These are phyloP conservation scores for Choloepus hoffmanni DNA, from an alignment of 2,113 vertebrate genomes.

Conservation along the genomic window DNA sequence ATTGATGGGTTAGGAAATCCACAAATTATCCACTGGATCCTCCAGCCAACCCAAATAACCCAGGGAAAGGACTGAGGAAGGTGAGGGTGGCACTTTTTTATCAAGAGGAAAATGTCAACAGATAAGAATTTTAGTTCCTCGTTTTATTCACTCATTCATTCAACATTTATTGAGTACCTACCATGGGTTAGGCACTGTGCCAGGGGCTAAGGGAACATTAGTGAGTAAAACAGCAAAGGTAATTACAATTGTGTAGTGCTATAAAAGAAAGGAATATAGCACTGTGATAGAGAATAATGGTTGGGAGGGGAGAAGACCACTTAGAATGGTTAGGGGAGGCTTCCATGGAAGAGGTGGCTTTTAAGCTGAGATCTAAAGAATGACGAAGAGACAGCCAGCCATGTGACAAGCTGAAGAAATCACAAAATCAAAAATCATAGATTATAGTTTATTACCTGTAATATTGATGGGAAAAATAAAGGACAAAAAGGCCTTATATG, in stretches of 20 bases:
- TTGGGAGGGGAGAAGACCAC: not conserved
- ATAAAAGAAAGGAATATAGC: not conserved
- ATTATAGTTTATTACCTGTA: slow-evolving; percentile 22
- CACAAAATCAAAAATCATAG: not conserved
- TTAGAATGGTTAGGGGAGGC: not conserved
- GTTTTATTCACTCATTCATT: too few species aligned
- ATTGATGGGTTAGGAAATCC: not conserved
- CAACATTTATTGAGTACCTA: too few species aligned
- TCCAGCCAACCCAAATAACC: not conserved
- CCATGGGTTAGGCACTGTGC: too few species aligned
- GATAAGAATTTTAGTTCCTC: too few species aligned
- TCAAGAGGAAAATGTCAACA: not conserved
- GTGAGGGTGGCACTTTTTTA: not conserved
- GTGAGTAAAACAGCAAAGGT: not conserved
- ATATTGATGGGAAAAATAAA: slow-evolving; percentile 32
- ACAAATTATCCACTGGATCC: slow-evolving; percentile 17
- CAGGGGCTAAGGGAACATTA: too few species aligned
- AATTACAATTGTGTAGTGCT: not conserved
- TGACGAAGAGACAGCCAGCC: not conserved
- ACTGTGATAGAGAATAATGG: not conserved
- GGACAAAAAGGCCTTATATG: not conserved
- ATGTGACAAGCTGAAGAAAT: slow-evolving; percentile 35
- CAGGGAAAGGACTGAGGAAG: not conserved
- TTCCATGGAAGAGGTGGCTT: not conserved
- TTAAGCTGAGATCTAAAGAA: not conserved